Base-by-base conservation (phyloP, 2,797 vertebrate species). In the Myotis pilosus region DNA sequence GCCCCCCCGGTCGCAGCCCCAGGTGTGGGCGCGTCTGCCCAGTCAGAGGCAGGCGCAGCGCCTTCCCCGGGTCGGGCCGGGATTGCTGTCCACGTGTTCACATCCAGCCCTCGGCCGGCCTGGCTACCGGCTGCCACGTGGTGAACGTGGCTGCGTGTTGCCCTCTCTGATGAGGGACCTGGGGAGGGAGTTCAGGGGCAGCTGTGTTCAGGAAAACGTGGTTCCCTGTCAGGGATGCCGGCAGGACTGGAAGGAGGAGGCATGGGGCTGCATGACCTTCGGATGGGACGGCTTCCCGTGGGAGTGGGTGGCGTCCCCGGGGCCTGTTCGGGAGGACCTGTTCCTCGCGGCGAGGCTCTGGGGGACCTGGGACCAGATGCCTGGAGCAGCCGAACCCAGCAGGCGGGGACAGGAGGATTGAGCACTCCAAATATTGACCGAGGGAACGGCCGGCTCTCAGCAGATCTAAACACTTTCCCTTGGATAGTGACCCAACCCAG, bases 101-200 rank as follows among this genome's bases (percentile, higher is more conserved):
- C 79, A 0, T 17, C 47, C 2, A 7, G 36, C 85, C 47, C 1
- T 23, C 22, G 28, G 6, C 79, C 38, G 8, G 41, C 36, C 53
- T 41, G 53, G 36, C 78, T 17, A 0, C 2, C 8, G 30, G 25
- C 1, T 15, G 19, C n/a, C 0, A 0, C 0, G 0, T 5, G 33
- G 11, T 7, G 53, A 41, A 8, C 38, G 17, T 2, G 53, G 72
- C 38, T 2, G 15, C 1, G 0, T 0, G 1, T 25, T 17, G 36
- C 36, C 81, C 51, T 55, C 47, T 71, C 23, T 1, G 0, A 2
- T 1, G 0, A 2, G 57, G n/a, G 66, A n/a, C 6, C 3, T 1
- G 30, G 8, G 5, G 53, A 38, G 23, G 81, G n/a, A 1, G 6
- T 30, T 57, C 2, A 1, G 17, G 49, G 22, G 12, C 0, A 17